A percentile compares a stretch with the other conserved stretches of the same genome.
phyloP scores from a whole-genome alignment of 2,113 vertebrate species.

The Balaeniceps rex region DNA sequence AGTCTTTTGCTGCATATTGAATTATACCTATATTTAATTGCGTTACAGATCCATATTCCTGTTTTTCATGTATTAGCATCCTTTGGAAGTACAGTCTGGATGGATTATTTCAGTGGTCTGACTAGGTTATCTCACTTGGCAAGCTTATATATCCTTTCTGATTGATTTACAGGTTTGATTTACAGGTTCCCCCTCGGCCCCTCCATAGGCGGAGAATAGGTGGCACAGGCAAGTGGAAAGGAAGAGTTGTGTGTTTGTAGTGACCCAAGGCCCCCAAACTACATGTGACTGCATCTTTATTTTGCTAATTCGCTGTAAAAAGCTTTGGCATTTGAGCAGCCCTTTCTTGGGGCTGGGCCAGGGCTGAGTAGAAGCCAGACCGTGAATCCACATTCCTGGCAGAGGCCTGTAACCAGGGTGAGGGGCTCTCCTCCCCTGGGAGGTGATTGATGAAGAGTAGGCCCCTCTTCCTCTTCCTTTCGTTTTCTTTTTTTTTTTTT shows the following conservation, averaged over 20 bases:
- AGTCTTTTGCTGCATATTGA: constrained; percentile 40
- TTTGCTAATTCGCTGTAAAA: constrained; percentile 78
- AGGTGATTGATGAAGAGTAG: constrained; percentile 36
- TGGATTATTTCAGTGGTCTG: background rate
- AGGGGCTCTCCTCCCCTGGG: constrained; percentile 27
- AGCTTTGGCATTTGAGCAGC: constrained; percentile 51
- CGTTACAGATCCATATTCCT: background rate
- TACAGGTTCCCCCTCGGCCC: background rate
- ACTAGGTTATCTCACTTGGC: constrained; percentile 11
- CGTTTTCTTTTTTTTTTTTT: background rate
- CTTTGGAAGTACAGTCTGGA: constrained; percentile 10
- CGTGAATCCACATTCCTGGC: constrained; percentile 76
- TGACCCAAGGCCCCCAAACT: constrained; percentile 52
- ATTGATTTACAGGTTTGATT: background rate
- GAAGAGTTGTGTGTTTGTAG: constrained; percentile 52
- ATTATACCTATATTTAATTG: constrained; percentile 54
- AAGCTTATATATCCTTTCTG: background rate
- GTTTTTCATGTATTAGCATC: constrained; percentile 45
- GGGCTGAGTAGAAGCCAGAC: constrained; percentile 57
- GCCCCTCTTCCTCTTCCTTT: constrained; percentile 28
- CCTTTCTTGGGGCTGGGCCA: constrained; percentile 54
- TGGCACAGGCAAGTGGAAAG: background rate
- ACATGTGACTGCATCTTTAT: constrained; percentile 71
- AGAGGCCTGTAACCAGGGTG: constrained; percentile 66
- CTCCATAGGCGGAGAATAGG: background rate